These are phyloP conservation scores for Arvicanthis niloticus DNA, from an alignment of 2,113 vertebrate genomes.

Conservation along the genomic window DNA sequence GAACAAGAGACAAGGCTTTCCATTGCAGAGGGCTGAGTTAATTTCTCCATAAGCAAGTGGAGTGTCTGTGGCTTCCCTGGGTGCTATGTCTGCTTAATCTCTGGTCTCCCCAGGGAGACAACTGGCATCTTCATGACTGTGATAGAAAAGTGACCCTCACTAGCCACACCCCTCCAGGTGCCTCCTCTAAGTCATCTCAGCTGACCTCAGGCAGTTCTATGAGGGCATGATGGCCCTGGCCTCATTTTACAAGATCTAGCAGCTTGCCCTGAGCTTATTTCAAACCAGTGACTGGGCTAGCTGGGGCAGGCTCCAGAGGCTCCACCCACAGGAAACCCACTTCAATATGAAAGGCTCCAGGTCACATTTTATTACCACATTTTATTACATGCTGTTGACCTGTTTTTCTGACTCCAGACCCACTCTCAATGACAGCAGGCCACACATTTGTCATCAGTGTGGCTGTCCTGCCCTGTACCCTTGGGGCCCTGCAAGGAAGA, in stretches of 20 bases:
- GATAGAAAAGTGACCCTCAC: rapidly evolving
- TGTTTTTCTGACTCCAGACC: not conserved
- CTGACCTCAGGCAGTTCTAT: not conserved
- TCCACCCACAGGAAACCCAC: not conserved
- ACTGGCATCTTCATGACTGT: not conserved
- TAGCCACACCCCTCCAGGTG: not conserved
- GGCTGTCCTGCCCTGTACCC: not conserved
- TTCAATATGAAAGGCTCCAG: no score
- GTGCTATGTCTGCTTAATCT: not conserved
- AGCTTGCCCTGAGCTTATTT: not conserved
- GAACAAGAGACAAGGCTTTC: not conserved
- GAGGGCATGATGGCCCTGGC: no score
- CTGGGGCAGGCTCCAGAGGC: not conserved
- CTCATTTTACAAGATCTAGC: not conserved
- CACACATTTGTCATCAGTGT: not conserved
- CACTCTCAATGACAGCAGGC: not conserved
- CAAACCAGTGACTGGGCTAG: rapidly evolving
- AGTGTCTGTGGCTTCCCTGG: not conserved
- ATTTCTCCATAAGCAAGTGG: no score
- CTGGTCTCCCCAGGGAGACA: not conserved
- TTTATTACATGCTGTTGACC: not conserved
- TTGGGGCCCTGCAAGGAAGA: not conserved
- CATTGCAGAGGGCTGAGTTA: not conserved
- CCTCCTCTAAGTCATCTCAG: not conserved
- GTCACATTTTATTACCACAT: no score